A percentile compares a stretch with the other conserved stretches of the same genome.
Conservation (phyloP, 2,113 vertebrate species). For the rat (Rattus norvegicus) region GRCr8 NC_086029.1:74937001-74937500, state of each 20-base stretch:
- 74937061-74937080: not conserved
- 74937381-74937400: not conserved
- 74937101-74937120: not conserved
- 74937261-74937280: not conserved
- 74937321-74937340: not conserved
- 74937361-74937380: not conserved
- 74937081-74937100: not conserved
- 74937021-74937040: not conserved
- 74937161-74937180: not conserved
- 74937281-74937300: not conserved
- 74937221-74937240: not conserved
- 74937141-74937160: not conserved
- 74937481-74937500: not conserved
- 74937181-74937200: not conserved
- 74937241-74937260: not conserved
- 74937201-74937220: not conserved
- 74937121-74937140: not conserved
- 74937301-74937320: not conserved
- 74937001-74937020: no score
- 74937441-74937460: not conserved
- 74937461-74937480: conserved; percentile 10
- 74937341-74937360: not conserved
- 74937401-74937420: not conserved
- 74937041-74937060: not conserved
- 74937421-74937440: not conserved